Evolutionary conservation across 2,888 invertebrate genomes (phyloP).

Genomic region (Neoaliturus tenellus): DNA sequence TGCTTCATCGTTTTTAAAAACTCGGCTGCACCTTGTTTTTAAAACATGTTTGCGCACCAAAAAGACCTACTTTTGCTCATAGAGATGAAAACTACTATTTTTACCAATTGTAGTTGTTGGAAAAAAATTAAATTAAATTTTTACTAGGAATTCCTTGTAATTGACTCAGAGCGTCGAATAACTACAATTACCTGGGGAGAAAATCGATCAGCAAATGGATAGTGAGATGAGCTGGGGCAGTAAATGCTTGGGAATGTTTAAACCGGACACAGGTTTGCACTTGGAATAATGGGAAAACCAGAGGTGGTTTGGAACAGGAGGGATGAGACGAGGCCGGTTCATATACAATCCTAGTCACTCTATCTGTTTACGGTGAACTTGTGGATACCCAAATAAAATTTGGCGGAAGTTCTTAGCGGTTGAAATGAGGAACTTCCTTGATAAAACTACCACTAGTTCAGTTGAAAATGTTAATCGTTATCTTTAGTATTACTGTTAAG

Average conservation of each 20-base stretch:
- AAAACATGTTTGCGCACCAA: no score
- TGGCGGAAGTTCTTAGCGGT: not conserved
- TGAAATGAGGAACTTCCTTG: not conserved
- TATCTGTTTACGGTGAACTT: no score
- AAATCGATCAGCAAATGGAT: not conserved
- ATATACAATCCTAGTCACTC: no score
- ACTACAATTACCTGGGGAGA: not conserved
- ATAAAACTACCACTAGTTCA: not conserved
- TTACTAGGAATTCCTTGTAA: no score
- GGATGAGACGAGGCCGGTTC: not conserved
- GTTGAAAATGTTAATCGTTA: not conserved
- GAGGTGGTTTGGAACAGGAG: not conserved
- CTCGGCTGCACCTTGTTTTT: no score
- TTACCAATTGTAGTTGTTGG: no score
- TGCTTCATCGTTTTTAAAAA: no score
- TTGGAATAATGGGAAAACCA: constrained; percentile 16
- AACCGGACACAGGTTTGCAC: constrained; percentile 2
- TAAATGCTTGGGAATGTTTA: not conserved
- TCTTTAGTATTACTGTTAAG: not conserved
- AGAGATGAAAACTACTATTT: no score
- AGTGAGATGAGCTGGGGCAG: not conserved
- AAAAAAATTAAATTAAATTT: no score
- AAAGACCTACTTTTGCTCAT: no score
- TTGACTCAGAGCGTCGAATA: not conserved
- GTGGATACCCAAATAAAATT: no score